Evolutionary conservation across 1,140 invertebrate species (phyloP), one percentile per base, ranked within the genome.

Genomic region (Laupala kohalensis): DNA sequence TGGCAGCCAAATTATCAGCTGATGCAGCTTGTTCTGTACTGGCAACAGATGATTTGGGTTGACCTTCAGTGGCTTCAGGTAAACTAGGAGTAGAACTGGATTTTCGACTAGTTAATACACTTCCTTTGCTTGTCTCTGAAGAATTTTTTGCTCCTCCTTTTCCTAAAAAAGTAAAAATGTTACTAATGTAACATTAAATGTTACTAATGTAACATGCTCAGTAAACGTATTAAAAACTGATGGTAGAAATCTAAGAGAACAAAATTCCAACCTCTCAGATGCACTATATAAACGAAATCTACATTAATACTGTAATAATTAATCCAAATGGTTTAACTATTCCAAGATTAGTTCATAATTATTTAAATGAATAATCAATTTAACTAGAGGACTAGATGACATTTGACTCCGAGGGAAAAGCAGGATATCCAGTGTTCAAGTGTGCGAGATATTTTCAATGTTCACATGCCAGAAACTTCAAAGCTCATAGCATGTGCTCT

Each of bases 11-110:
- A 83, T 94, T 95, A 79, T 96, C 94, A 4, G 92, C 92, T 25
- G 93, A 95, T 3, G 92, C 92, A 12, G 93, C 91, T 82, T 95
- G 93, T 78, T 95, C 94, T 6, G 92, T 94, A n/a, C 90, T 92
- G 0, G 91, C 89, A 5, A 94, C 90, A 0, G 91, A 93, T 26
- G 87, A 84, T 79, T 89, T 80, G 29, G 70, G 23, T 74, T 79
- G 74, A 72, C 75, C 82, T 73, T 93, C 91, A 0, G 91, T 93
- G 19, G 92, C 92, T 79, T 95, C 93, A 0, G 93, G 92, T 75
- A 95, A 82, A 78, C 92, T 95, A 25, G 93, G 94, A 3, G 95
- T 98, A 28, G 95, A 97, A 80, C 92, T 96, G 66, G 94, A 96
- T 82, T 97, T 97, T 70, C 94, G 85, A 76, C 91, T 92, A 3